Base-by-base conservation (phyloP, 1,140 invertebrate genomes). In the Eubasilissa regina region DNA sequence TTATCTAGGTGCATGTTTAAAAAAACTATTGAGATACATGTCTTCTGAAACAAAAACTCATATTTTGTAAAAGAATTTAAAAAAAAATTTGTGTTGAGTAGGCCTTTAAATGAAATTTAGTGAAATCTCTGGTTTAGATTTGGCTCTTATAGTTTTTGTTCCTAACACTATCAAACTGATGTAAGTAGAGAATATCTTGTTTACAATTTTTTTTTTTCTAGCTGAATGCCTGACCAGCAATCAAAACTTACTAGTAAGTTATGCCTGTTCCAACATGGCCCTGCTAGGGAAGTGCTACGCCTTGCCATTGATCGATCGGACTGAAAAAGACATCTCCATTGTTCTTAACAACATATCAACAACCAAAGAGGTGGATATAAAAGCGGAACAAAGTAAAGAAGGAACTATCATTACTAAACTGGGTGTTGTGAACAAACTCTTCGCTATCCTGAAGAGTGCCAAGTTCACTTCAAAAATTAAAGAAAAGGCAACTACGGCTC, bases 401-500 rank as follows among this genome's bases (percentile, higher is more conserved):
- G 84, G 77, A 21, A 87, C 88, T 17, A 87, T 86, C 78, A 83
- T 89, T 8, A 92, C 89, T 0, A 94, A 93, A 84, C 89, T 91
- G 75, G 87, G 87, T 60, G 83, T 94, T 44, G 89, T 93, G 11
- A 90, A 92, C 66, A 90, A 88, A 74, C 84, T 94, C 55, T 90
- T 93, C 77, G 90, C 88, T n/a, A 88, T 93, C 43, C 88, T 93
- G 45, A 91, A 87, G 9, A 93, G 93, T 81, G 85, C 87, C 0
- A 94, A 94, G 86, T 85, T 91, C 15, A 90, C 90, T 66, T 89
- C 90, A 0, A 94, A 93, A 86, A 89, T 93, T 58, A 93, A 94
- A 84, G 95, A 97, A 85, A 92, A 90, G 83, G 93, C 94, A 73
- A 92, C 93, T 3, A 89, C 91, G 75, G 92, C 94, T 12, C 86